Percentiles rank a stretch among this genome's conserved stretches.
These are phyloP conservation scores for Heliocidaris erythrogramma DNA, from an alignment of 35 echinoderm and acorn worm genomes.

Conservation along the genomic window DNA sequence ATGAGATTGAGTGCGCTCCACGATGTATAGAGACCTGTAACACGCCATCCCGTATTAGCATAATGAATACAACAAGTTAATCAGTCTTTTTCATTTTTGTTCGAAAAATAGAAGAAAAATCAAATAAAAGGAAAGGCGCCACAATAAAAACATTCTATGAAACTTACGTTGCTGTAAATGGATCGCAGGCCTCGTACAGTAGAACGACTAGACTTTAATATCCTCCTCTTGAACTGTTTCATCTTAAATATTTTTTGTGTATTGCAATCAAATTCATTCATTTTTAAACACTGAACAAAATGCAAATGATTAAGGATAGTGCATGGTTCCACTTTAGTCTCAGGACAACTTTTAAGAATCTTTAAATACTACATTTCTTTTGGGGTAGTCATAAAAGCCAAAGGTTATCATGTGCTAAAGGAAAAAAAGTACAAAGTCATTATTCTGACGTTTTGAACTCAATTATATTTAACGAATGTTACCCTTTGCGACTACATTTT, in stretches of 20 bases:
- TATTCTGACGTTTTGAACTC: neutral
- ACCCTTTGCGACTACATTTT: neutral
- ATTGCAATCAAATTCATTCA: too few relatives aligned
- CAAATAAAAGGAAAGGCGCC: neutral
- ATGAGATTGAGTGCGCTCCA: neutral
- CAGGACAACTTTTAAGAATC: neutral
- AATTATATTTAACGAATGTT: neutral
- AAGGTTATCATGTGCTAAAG: neutral
- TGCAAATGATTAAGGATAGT: too few relatives aligned
- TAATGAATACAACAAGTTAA: slow-evolving; percentile 20
- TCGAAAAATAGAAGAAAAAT: too few relatives aligned
- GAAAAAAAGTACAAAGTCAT: neutral
- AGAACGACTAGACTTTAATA: too few relatives aligned
- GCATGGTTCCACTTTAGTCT: too few relatives aligned
- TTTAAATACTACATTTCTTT: neutral
- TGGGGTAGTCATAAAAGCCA: neutral
- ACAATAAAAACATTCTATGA: too few relatives aligned
- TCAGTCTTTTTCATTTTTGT: neutral
- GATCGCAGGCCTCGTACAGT: too few relatives aligned
- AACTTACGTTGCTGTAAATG: too few relatives aligned
- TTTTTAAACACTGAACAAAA: too few relatives aligned
- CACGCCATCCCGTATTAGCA: neutral
- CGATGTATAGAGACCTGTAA: neutral
- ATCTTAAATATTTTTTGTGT: too few relatives aligned
- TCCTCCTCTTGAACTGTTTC: too few relatives aligned